Evolutionary conservation across 1,140 invertebrate species (phyloP).

Genomic region (Cydia strobilella): DNA sequence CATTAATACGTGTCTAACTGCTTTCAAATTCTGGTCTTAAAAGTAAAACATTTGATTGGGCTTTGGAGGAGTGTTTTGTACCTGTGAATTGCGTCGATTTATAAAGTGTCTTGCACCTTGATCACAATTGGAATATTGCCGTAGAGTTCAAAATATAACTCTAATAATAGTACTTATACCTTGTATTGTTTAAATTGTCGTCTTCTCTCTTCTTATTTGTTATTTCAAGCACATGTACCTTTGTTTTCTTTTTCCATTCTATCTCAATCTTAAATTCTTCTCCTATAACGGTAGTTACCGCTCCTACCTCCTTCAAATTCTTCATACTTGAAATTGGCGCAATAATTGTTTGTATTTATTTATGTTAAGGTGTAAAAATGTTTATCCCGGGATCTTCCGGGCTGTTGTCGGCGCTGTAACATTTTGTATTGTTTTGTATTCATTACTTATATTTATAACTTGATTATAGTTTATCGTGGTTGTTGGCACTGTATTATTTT

Average conservation of each 20-base stretch:
- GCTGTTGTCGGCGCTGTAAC: slow-evolving; percentile 31
- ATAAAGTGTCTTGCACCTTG: slow-evolving; percentile 39
- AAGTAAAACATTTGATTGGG: slow-evolving; percentile 53
- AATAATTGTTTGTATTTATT: slow-evolving; percentile 30
- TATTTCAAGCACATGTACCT: not conserved
- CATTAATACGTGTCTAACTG: slow-evolving; percentile 50
- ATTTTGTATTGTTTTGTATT: slow-evolving; percentile 69
- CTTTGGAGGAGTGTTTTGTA: slow-evolving; percentile 68
- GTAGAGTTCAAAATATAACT: slow-evolving; percentile 7
- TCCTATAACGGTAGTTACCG: not conserved
- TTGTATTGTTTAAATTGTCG: not conserved
- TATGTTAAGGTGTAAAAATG: slow-evolving; percentile 26
- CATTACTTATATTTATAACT: slow-evolving; percentile 70
- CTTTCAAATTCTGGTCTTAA: slow-evolving; percentile 65
- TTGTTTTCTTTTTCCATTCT: slow-evolving; percentile 16
- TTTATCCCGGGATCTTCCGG: slow-evolving; percentile 13
- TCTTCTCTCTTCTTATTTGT: slow-evolving; percentile 15
- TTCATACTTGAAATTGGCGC: slow-evolving; percentile 24
- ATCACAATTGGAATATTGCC: not conserved
- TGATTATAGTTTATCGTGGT: slow-evolving; percentile 76
- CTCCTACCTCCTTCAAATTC: not conserved
- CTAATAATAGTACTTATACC: not conserved
- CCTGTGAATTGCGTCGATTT: slow-evolving; percentile 71
- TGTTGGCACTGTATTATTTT: slow-evolving; percentile 77
- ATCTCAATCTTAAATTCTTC: not conserved